Evolutionary conservation across 2,113 vertebrate genomes (phyloP).

Genomic region (Leptocoma aspasia): DNA sequence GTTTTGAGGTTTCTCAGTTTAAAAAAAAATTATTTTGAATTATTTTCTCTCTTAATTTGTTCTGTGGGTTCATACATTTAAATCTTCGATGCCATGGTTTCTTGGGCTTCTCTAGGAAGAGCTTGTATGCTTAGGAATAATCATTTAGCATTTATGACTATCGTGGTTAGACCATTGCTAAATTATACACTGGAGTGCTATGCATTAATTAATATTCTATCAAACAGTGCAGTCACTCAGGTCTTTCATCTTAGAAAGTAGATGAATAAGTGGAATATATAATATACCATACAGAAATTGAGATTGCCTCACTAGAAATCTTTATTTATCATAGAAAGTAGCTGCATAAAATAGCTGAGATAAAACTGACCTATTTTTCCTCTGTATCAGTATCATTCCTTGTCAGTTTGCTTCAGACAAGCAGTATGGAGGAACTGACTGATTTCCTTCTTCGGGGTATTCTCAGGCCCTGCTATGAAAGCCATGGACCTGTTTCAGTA

Average conservation of each 20-base stretch:
- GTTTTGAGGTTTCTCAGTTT: background rate
- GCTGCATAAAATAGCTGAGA: background rate
- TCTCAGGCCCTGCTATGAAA: background rate
- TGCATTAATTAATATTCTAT: background rate
- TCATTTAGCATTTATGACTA: background rate
- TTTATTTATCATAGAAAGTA: background rate
- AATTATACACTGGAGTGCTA: background rate
- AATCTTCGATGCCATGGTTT: background rate
- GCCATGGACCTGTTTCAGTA: background rate
- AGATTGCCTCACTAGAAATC: background rate
- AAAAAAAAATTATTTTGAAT: background rate
- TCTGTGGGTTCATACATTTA: background rate
- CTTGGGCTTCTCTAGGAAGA: background rate
- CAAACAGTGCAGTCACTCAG: background rate
- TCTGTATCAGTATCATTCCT: background rate
- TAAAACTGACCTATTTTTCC: background rate
- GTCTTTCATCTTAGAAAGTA: constrained; percentile 13
- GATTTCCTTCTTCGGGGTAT: background rate
- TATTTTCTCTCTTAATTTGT: background rate
- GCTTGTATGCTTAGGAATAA: background rate
- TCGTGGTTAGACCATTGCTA: background rate
- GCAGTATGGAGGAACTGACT: background rate
- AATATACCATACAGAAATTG: background rate
- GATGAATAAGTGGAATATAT: background rate
- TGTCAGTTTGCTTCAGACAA: background rate